phyloP scores from a whole-genome alignment of 2,797 vertebrate species.

The Nannoperca obscura region DNA sequence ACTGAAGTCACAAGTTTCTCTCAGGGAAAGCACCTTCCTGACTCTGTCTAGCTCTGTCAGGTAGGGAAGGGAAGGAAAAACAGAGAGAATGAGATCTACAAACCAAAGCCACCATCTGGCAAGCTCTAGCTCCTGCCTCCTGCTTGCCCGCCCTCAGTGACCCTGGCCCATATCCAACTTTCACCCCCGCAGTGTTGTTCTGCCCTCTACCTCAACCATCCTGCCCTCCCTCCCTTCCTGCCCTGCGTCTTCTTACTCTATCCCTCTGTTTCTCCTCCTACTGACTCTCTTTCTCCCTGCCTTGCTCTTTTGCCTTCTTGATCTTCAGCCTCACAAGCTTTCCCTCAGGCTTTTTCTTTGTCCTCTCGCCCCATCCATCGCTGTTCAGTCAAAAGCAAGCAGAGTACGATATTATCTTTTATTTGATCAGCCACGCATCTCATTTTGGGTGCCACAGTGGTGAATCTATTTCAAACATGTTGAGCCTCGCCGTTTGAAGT shows the following conservation, averaged over 20 bases:
- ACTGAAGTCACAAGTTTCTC: background rate
- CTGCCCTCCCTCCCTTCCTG: constrained; percentile 56
- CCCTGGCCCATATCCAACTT: constrained; percentile 70
- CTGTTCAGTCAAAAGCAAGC: constrained; percentile 51
- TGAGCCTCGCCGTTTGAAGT: constrained; percentile 48
- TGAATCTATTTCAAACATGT: constrained; percentile 68
- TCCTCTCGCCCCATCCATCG: constrained; percentile 37
- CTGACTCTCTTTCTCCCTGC: constrained; percentile 36
- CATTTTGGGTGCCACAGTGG: constrained; percentile 59
- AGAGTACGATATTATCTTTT: constrained; percentile 57
- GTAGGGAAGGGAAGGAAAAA: constrained; percentile 29
- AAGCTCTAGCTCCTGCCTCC: constrained; percentile 33
- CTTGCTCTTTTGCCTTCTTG: constrained; percentile 30
- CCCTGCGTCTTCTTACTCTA: constrained; percentile 31
- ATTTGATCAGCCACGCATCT: constrained; percentile 68
- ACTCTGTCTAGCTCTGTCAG: constrained; percentile 13
- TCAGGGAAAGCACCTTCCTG: background rate
- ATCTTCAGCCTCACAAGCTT: constrained; percentile 27
- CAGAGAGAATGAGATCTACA: constrained; percentile 21
- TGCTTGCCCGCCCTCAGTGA: constrained; percentile 59
- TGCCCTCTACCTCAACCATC: constrained; percentile 71
- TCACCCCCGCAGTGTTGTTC: constrained; percentile 73
- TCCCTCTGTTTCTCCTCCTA: constrained; percentile 42
- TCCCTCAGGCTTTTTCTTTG: constrained; percentile 38
- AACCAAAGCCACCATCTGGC: constrained; percentile 48